These are phyloP conservation scores for Alaudala cheleensis DNA, from an alignment of 2,113 vertebrate species.

Conservation along the genomic window DNA sequence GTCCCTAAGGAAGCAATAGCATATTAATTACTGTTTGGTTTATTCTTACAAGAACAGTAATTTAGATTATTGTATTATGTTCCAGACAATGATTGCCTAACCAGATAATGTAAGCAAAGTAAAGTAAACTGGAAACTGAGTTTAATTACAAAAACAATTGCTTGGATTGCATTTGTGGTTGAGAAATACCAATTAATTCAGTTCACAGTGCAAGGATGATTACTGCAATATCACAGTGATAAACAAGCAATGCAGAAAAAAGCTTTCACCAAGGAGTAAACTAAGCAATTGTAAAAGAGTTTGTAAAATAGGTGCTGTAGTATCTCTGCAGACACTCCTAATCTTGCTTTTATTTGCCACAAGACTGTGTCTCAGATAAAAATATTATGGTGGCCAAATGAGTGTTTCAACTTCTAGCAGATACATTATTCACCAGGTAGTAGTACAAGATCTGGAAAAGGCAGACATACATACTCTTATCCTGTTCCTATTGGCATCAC, in stretches of 20 bases:
- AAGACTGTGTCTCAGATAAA: neutral
- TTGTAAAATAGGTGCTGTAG: neutral
- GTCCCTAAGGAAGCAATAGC: conserved; percentile 4
- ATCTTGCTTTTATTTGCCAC: neutral
- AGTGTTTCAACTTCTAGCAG: neutral
- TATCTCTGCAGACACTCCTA: neutral
- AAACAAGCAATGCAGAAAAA: neutral
- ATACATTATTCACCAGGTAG: neutral
- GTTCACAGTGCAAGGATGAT: neutral
- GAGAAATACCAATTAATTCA: conserved; percentile 44
- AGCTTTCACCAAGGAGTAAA: neutral
- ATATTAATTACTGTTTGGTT: conserved; percentile 57
- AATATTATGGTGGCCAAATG: neutral
- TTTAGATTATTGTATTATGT: conserved; percentile 64
- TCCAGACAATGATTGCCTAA: conserved; percentile 70
- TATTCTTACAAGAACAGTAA: conserved; percentile 59
- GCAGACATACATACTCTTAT: neutral
- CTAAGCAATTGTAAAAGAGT: neutral
- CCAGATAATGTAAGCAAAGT: conserved; percentile 65
- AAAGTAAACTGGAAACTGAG: conserved; percentile 52
- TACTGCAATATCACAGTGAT: neutral
- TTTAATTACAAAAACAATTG: conserved; percentile 49
- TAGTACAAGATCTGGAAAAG: neutral
- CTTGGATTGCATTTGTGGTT: conserved; percentile 42
- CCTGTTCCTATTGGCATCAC: neutral